These are phyloP conservation scores for Ageneiosus marmoratus DNA, from an alignment of 2,113 vertebrate genomes.

Conservation along the genomic window DNA sequence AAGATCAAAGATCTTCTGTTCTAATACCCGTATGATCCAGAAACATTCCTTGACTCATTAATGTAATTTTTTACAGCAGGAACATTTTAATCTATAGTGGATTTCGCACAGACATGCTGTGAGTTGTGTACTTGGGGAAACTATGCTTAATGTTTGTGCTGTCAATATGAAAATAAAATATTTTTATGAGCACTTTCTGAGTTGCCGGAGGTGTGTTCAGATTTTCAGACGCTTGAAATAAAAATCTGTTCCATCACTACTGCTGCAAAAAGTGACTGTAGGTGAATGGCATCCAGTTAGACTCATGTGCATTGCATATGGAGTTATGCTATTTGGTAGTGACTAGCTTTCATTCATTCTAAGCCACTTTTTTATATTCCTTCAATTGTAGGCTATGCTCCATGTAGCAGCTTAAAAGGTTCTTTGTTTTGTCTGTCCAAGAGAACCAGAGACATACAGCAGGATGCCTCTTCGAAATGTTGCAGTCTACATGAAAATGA, in stretches of 20 bases:
- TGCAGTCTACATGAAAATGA: too few relatives aligned
- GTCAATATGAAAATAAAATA: neutral
- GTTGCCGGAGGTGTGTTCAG: neutral
- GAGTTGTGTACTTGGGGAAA: neutral
- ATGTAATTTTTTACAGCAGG: neutral
- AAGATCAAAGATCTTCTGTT: neutral
- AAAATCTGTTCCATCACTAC: neutral
- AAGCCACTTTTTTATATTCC: too few relatives aligned
- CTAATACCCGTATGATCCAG: neutral
- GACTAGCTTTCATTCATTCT: too few relatives aligned
- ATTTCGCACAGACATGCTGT: neutral
- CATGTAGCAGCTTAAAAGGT: too few relatives aligned
- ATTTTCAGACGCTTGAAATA: neutral
- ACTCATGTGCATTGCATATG: neutral
- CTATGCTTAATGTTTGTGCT: neutral
- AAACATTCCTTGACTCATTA: neutral
- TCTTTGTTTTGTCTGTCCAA: too few relatives aligned
- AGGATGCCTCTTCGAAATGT: too few relatives aligned
- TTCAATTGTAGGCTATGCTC: too few relatives aligned
- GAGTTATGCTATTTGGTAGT: too few relatives aligned
- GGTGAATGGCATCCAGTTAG: neutral
- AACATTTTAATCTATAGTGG: neutral
- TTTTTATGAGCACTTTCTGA: neutral
- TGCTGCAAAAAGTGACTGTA: neutral
- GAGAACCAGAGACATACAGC: too few relatives aligned